Percentiles rank a stretch among this genome's conserved stretches.
These are phyloP conservation scores for Oceanodroma tethys DNA, from an alignment of 2,113 vertebrate species.

Conservation along the genomic window DNA sequence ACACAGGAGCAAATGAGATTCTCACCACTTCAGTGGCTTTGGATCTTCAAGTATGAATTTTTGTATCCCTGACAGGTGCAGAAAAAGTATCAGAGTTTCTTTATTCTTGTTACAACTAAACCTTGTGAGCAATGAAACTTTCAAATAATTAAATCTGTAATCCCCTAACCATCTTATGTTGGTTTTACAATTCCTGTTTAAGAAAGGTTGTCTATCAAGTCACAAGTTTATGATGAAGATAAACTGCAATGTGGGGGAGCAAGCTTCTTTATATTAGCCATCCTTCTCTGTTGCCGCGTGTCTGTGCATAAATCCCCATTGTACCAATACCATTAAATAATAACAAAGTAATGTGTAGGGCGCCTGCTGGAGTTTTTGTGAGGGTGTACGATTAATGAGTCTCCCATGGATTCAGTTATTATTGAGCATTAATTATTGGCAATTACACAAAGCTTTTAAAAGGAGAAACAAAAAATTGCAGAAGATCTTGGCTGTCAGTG, in stretches of 20 bases:
- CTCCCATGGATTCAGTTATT: slow-evolving; percentile 54
- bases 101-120: background rate
- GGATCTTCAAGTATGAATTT: background rate
- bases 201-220: slow-evolving; percentile 40
- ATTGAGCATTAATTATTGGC: slow-evolving; percentile 66
- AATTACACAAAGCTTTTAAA: background rate
- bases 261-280: slow-evolving; percentile 2
- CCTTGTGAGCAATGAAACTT: background rate
- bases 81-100: background rate
- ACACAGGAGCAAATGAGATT: background rate
- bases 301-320: background rate
- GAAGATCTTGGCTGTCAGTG: background rate
- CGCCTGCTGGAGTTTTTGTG: background rate
- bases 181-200: slow-evolving; percentile 36
- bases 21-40: background rate
- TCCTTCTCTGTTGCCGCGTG: background rate
- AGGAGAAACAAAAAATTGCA: no score
- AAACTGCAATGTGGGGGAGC: background rate
- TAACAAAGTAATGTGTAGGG: background rate
- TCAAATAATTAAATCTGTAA: background rate
- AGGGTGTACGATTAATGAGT: slow-evolving; percentile 33
- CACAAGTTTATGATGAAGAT: slow-evolving; percentile 46
- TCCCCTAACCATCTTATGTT: fast-evolving
- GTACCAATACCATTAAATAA: background rate
- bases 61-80: background rate